Evolutionary conservation across 2,113 vertebrate genomes (phyloP).

Genomic region (Charadrius vociferus): DNA sequence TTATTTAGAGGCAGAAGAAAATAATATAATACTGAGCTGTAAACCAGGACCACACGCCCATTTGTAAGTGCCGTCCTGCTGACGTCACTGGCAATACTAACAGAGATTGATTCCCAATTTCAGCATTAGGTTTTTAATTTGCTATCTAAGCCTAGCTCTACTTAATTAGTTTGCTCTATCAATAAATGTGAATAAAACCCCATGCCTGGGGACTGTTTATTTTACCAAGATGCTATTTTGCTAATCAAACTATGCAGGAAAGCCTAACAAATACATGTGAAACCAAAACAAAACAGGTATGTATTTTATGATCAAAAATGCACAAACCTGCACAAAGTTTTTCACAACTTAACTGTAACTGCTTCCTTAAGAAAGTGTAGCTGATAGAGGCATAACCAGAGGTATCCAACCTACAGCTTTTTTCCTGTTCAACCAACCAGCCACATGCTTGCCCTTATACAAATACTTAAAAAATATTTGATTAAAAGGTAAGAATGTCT

Average conservation of each 20-base stretch:
- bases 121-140: not conserved
- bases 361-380: not conserved
- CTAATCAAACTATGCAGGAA: not conserved
- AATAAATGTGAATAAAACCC: not conserved
- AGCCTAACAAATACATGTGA: not conserved
- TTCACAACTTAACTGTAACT: not conserved
- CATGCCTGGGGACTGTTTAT: not conserved
- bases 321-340: not conserved
- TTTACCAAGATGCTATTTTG: not conserved
- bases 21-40: not conserved
- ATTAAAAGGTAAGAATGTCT: not conserved
- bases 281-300: not conserved
- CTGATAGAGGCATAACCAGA: not conserved
- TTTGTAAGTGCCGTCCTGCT: not conserved
- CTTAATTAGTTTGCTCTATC: conserved; percentile 7
- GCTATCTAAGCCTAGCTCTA: not conserved
- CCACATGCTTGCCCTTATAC: not conserved
- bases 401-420: not conserved
- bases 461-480: not conserved
- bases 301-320: not conserved
- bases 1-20: not conserved
- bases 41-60: not conserved
- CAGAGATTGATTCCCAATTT: not conserved
- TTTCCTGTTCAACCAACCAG: not conserved
- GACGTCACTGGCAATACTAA: not conserved